These are phyloP conservation scores for Donacobius atricapilla DNA, from an alignment of 2,113 vertebrate genomes.

Conservation along the genomic window DNA sequence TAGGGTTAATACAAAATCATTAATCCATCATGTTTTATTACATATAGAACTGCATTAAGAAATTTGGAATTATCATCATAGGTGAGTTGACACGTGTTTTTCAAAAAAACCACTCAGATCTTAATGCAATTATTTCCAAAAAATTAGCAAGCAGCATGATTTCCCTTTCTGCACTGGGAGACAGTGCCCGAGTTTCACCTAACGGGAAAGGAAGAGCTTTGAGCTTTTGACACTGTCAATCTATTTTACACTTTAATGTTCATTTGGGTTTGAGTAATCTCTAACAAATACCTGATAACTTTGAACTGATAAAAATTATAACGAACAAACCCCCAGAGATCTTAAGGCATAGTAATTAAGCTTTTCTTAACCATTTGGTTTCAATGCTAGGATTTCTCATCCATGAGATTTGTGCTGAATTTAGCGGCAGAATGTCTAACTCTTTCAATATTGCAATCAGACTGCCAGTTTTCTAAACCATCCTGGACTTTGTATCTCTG, in stretches of 20 bases:
- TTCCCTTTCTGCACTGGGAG: neutral
- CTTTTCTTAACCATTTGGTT: neutral
- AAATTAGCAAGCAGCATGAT: neutral
- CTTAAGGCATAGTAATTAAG: neutral
- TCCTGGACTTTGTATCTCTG: neutral
- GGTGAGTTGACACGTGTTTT: neutral
- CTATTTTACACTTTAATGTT: neutral
- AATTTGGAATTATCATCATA: neutral
- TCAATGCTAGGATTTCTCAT: neutral
- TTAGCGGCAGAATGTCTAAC: neutral
- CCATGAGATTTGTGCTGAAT: neutral
- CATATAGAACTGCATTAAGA: neutral
- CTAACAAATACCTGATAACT: neutral
- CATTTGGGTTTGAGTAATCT: neutral
- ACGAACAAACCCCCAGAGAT: neutral
- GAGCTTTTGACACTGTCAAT: neutral
- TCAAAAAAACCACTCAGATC: neutral
- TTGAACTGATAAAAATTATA: neutral
- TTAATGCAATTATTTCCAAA: neutral
- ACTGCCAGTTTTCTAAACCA: neutral
- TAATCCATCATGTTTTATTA: neutral
- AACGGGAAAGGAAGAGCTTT: neutral
- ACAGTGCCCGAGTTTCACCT: neutral
- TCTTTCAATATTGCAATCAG: neutral
- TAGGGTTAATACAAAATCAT: neutral